Percentiles rank a stretch among this genome's conserved stretches.
phyloP scores from a whole-genome alignment of 2,113 vertebrate genomes.

The Sinocyclocheilus anshuiensis region DNA sequence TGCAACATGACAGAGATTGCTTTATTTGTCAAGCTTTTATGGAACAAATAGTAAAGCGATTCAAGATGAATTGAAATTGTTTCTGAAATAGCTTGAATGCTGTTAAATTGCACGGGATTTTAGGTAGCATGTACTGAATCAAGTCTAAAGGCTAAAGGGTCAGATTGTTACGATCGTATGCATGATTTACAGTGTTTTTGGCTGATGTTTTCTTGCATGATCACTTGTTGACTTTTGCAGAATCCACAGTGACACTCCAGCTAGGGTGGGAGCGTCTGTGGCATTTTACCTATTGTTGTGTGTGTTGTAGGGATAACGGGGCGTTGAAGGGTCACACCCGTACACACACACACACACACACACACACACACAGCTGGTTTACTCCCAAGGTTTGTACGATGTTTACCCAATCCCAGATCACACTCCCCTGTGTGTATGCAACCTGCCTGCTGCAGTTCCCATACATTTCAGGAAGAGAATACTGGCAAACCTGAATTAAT shows the following conservation, averaged over 20 bases:
- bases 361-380: slow-evolving; percentile 65
- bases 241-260: background rate
- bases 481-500: background rate
- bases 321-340: slow-evolving; percentile 44
- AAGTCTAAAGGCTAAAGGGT: background rate
- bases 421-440: slow-evolving; percentile 58
- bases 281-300: slow-evolving; percentile 25
- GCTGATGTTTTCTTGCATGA: background rate
- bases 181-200: slow-evolving; percentile 20
- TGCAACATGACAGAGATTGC: background rate
- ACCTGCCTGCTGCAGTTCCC: slow-evolving; percentile 61
- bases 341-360: slow-evolving; percentile 58
- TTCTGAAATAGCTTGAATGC: background rate
- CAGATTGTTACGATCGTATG: background rate
- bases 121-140: background rate
- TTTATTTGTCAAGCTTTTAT: background rate
- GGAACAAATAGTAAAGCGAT: background rate
- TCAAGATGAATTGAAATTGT: background rate
- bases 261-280: slow-evolving; percentile 29
- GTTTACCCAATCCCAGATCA: slow-evolving; percentile 60
- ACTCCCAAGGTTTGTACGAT: slow-evolving; percentile 44
- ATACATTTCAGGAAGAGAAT: slow-evolving; percentile 16
- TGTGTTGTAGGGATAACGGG: slow-evolving; percentile 6
- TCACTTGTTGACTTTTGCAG: background rate
- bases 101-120: background rate